These are phyloP conservation scores for Lasius platythorax DNA, from an alignment of 2,888 invertebrate genomes.

Conservation along the genomic window DNA sequence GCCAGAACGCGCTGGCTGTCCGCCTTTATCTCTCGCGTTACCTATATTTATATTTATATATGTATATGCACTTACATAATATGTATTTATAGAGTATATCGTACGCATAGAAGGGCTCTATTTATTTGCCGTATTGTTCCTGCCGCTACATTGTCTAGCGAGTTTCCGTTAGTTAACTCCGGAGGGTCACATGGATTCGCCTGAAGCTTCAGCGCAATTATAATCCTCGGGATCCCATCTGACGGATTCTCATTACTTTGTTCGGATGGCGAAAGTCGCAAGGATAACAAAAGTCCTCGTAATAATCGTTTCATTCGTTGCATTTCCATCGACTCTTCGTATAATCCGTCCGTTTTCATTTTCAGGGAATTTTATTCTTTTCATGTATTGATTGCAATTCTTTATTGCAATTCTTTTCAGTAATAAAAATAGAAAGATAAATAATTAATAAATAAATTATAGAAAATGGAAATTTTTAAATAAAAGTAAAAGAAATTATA, in stretches of 20 bases:
- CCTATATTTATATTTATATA: slow-evolving; percentile 43
- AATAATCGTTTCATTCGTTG: slow-evolving; percentile 25
- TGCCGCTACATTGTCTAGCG: slow-evolving; percentile 58
- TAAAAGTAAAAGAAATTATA: background rate
- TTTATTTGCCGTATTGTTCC: slow-evolving; percentile 54
- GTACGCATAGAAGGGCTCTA: slow-evolving; percentile 53
- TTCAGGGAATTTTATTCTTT: background rate
- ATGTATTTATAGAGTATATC: slow-evolving; percentile 56
- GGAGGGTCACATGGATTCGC: slow-evolving; percentile 32
- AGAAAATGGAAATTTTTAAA: background rate
- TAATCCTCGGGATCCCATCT: slow-evolving; percentile 46
- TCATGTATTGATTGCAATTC: slow-evolving; percentile 1
- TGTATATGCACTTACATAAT: slow-evolving; percentile 34
- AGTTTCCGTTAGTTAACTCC: slow-evolving; percentile 53
- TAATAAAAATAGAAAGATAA: background rate
- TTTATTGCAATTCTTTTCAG: background rate
- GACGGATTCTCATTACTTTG: slow-evolving; percentile 38
- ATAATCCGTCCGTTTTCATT: slow-evolving; percentile 18
- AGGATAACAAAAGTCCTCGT: slow-evolving; percentile 19
- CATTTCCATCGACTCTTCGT: slow-evolving; percentile 6
- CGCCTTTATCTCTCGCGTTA: slow-evolving; percentile 35
- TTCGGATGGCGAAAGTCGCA: slow-evolving; percentile 13
- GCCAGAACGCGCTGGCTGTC: slow-evolving; percentile 35
- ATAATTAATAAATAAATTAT: slow-evolving; percentile 4
- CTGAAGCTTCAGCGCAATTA: slow-evolving; percentile 48